Base-by-base conservation (phyloP, 2,113 vertebrate species). In the Daubentonia madagascariensis region DNA sequence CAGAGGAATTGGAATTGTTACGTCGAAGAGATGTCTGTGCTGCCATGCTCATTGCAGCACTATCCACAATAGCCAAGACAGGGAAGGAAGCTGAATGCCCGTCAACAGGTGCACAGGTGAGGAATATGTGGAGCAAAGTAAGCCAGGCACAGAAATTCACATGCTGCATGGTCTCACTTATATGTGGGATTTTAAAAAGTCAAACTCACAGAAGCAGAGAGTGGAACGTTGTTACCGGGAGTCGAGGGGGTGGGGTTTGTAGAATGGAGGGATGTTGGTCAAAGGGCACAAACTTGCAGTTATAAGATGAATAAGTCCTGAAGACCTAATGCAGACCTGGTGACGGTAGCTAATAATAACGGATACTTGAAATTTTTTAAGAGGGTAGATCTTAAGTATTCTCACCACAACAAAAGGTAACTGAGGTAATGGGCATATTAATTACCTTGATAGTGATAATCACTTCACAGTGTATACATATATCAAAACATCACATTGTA, bases 41-140 rank as follows among this genome's bases (percentile, higher is more conserved):
- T 1, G 4, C 22, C 6, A 4, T 1, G 11, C 10, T 37, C 59
- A 30, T 6, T 12, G 48, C 2, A 4, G 40, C 43, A 28, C 3
- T 7, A 7, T 4, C 59, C 68, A 25, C 17, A 52, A 8, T 4
- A 45, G 30, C 76, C 59, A 8, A 6, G 3, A 37, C 2, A 3
- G 4, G 18, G 16, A 23, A 35, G 5, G 37, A 45, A 20, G 23
- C 59, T 2, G 8, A 17, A 16, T 37, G 57, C 23, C 59, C 17
- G 23, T 22, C 32, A 11, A 22, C 8, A 17, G 65, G 8, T 12
- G 35, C 23, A 9, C 4, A 13, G 40, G 43, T 37, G 1, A 30
- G 57, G 48, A 23, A 57, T 48, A 2, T 13, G 10, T 17, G 30
- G 45, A 35, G 20, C 16, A 18, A 22, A 28, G 25, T 20, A 28